Evolutionary conservation across 1,140 invertebrate species (phyloP), one percentile per base, ranked within the genome.

Genomic region (Papilio helenus): DNA sequence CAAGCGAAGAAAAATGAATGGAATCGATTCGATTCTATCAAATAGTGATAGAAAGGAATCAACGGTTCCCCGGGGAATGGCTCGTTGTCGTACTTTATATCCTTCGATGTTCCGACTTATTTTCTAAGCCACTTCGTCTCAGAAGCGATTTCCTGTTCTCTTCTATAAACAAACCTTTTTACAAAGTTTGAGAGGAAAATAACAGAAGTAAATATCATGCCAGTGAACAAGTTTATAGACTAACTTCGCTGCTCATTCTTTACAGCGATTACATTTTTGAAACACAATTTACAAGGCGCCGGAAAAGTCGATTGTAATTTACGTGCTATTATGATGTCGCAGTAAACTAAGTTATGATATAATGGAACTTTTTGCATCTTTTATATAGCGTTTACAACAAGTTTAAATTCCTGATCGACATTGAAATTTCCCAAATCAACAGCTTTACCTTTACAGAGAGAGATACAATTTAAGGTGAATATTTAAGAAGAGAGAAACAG

Each of bases 41-140:
- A 77, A 65, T 77, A 77, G 74, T 77, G 55, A 61, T 77, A 77
- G 76, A 77, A 77, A 77, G 55, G 76, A 77, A 77, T 58, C 76
- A 61, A 61, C 55, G n/a, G 55, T 61, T 77, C 76, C 55, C 76
- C 34, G 1, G 76, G 44, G 76, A 39, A 77, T 44, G 55, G 55
- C 18, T 65, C 58, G 55, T 77, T 65, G 55, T 77, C 58, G 76
- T 77, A 65, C 55, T 77, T 77, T 74, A 74, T 74, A 74, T 49
- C 39, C 14, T 61, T 77, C 58, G 34, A 58, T 77, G n/a, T 77
- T 58, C 42, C 55, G 20, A 61, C 55, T 77, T 77, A 65, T 77
- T 77, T 77, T 77, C 76, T 65, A 77, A 77, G 39, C 55, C 23
- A 49, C 29, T 61, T 20, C 39, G 58, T 65, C 39, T 65, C 76